Evolutionary conservation across 2,888 invertebrate species (phyloP).

Genomic region (Cephus nigrinus): DNA sequence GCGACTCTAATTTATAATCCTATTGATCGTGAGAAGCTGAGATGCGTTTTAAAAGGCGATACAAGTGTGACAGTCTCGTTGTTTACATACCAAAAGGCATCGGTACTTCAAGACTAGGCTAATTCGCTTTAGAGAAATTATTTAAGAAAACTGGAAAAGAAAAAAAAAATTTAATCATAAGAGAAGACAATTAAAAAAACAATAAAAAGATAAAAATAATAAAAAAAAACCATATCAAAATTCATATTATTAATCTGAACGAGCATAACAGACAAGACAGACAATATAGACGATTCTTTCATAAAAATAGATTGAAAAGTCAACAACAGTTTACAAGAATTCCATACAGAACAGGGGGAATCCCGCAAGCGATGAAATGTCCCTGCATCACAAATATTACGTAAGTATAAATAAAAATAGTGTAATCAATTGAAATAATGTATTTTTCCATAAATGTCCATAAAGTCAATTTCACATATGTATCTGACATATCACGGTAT

Average conservation of each 20-base stretch:
- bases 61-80: neutral
- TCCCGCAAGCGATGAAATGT: constrained; percentile 45
- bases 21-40: neutral
- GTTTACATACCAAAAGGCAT: neutral
- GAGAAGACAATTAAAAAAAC: neutral
- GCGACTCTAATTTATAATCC: neutral
- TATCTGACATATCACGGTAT: neutral
- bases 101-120: neutral
- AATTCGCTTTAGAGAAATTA: neutral
- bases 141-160: neutral
- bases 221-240: neutral
- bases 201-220: neutral
- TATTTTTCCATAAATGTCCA: neutral
- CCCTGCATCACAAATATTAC: constrained; percentile 64
- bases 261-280: neutral
- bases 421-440: neutral
- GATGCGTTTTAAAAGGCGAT: neutral
- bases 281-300: neutral
- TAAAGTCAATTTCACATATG: no score
- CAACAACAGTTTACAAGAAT: neutral
- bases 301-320: neutral
- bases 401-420: constrained; percentile 45
- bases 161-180: neutral
- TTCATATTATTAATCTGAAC: neutral
- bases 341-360: neutral